A percentile compares a stretch with the other conserved stretches of the same genome.
Evolutionary conservation across 2,113 vertebrate species (phyloP).

Genomic region (Passerina amoena): DNA sequence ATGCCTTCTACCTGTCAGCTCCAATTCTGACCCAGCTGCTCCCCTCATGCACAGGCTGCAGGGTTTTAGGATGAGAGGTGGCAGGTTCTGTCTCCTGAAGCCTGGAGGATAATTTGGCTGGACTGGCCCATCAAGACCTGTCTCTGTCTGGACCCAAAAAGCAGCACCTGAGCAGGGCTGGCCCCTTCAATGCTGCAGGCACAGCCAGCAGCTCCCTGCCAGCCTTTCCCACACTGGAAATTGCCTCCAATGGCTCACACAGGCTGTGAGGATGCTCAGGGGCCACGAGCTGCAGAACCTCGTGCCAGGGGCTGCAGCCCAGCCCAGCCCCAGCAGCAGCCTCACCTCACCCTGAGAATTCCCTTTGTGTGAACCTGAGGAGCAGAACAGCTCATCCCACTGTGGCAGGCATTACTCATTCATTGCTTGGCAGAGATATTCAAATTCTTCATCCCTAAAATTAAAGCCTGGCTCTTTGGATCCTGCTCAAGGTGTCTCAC

Average conservation of each 20-base stretch:
- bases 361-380: accelerated
- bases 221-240: accelerated
- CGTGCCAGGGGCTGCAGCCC: not conserved
- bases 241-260: accelerated
- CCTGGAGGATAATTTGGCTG: not conserved
- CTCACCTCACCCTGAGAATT: not conserved
- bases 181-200: not conserved
- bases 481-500: not conserved
- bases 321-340: not conserved
- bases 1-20: not conserved
- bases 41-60: not conserved
- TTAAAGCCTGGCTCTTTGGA: not conserved
- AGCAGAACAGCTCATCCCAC: not conserved
- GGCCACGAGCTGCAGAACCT: accelerated
- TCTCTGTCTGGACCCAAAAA: not conserved
- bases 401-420: not conserved
- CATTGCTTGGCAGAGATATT: not conserved
- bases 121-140: not conserved
- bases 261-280: accelerated
- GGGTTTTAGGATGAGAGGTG: not conserved
- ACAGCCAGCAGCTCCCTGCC: not conserved
- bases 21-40: not conserved
- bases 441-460: conserved; percentile 9
- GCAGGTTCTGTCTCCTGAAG: not conserved
- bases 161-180: not conserved